Evolutionary conservation across 2,113 vertebrate species (phyloP), one percentile per base, ranked within the genome.

Genomic region (Ceyx melanurus): DNA sequence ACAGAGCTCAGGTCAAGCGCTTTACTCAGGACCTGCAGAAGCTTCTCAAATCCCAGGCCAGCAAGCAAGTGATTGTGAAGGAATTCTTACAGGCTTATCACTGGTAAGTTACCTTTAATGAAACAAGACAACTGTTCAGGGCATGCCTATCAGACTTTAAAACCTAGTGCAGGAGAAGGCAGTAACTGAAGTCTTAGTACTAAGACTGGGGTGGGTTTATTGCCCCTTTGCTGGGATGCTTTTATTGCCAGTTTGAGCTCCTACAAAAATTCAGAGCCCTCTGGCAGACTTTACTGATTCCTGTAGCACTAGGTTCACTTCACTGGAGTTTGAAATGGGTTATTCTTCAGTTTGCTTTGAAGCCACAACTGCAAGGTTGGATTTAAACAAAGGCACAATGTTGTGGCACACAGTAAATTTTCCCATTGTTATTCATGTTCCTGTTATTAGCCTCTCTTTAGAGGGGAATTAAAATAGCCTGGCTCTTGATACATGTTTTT

Each of bases 21-120:
- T 99, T 99, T 89, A 99, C 99, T 77, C 99, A 99, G 93, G 99
- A 99, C 89, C 95, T 99, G 45, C 97, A 99, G 71, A 99, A 99
- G 90, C 98, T 99, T 68, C 98, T 99, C 33, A 99, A 99, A 94
- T 99, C 99, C 88, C 99, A 99, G 97, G 99, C 98, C 95, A 99
- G 99, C 95, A 99, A 99, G 88, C 99, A 99, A 95, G 99, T 99
- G 53, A 79, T 98, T 51, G 97, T 99, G 96, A 98, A 97, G 86
- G 99, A 99, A 61, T 99, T 99, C 97, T 97, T 98, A 84, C 99
- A 99, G 97, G 99, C 99, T 33, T 99, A 99, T 95, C 99, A 99
- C 61, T 99, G 99, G 99, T 99, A 90, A 98, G 99, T 98, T 84
- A 21, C 11, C 25, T 25, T 18, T 22, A 37, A 53, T 61, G 33